Evolutionary conservation across 2,888 invertebrate species (phyloP).

Genomic region (Eudemis profundana): DNA sequence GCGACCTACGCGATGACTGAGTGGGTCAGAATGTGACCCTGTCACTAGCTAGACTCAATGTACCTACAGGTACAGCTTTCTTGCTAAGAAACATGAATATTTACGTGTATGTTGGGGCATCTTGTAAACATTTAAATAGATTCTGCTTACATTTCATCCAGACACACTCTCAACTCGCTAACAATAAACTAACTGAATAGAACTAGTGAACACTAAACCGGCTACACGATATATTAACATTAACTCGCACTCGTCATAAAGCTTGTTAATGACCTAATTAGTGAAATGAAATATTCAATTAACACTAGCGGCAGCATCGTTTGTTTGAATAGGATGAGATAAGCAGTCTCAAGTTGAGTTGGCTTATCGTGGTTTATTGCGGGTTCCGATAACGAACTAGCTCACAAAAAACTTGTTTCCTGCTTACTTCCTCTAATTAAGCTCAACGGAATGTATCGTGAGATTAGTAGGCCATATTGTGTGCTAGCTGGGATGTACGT

Average conservation of each 20-base stretch:
- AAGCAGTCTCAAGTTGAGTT: slow-evolving; percentile 31
- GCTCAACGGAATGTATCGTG: background rate
- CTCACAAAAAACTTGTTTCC: slow-evolving; percentile 34
- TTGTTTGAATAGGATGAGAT: slow-evolving; percentile 38
- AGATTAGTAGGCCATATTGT: background rate
- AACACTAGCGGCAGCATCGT: slow-evolving; percentile 27
- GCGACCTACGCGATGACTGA: slow-evolving; percentile 47
- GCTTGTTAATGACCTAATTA: slow-evolving; percentile 29
- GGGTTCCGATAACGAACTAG: slow-evolving; percentile 28
- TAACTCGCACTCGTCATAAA: slow-evolving; percentile 14
- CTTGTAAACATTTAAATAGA: slow-evolving; percentile 36
- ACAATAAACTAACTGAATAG: slow-evolving; percentile 2
- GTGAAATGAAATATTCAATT: slow-evolving; percentile 12
- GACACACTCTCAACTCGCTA: background rate
- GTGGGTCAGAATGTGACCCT: slow-evolving; percentile 50
- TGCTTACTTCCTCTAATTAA: slow-evolving; percentile 9
- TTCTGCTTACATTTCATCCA: slow-evolving; percentile 18
- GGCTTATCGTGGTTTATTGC: slow-evolving; percentile 29
- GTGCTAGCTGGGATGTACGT: too few relatives aligned
- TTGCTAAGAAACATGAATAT: slow-evolving; percentile 50
- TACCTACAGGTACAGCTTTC: slow-evolving; percentile 40
- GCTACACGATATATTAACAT: background rate
- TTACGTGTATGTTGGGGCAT: slow-evolving; percentile 45
- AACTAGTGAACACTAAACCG: background rate
- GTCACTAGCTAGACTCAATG: slow-evolving; percentile 8